Evolutionary conservation across 2,113 vertebrate species (phyloP), one percentile per base, ranked within the genome.

Genomic region (Xenopus laevis): DNA sequence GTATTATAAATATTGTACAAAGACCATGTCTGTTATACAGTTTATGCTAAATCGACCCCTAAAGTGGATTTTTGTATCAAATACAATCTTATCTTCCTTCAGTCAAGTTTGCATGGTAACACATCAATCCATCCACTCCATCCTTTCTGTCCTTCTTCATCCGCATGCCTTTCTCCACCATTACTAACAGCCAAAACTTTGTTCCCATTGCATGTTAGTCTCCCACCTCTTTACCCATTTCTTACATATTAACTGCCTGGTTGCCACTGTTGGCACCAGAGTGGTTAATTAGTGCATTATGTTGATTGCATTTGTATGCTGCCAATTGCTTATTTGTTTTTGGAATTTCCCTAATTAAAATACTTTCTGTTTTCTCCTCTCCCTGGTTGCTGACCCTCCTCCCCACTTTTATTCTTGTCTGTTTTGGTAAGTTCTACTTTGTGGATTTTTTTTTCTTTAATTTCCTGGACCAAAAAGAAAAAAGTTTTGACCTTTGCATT

Each of bases 331-430:
- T 92, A 85, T 89, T 93, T 91, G 88, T 88, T 93, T 90, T 91
- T 88, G 88, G 90, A 89, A 68, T 92, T 93, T 88, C 89, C 92
- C 93, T 96, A 92, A 98, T 97, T 94, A 95, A 94, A 98, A 92
- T 95, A 88, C 95, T 92, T 95, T 98, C 93, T 99, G 92, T 98
- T 98, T 94, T 98, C 93, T 96, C 92, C 93, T 93, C 91, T 95
- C 89, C 94, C 95, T 90, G 96, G 95, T 96, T 95, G 95, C 95
- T 90, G 97, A 96, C 88, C 92, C 92, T 95, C 89, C 93, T 95
- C 92, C 94, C 95, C 89, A 95, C 94, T 97, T 96, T 95, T 95
- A 95, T 96, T 98, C 95, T 96, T 97, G 92, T 98, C 94, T 97
- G 86, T 98, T 97, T 92, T 98, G 96, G 96, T 98, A 99, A 99